Evolutionary conservation across 2,797 vertebrate genomes (phyloP).

Genomic region (Pseudomugil tenellus): DNA sequence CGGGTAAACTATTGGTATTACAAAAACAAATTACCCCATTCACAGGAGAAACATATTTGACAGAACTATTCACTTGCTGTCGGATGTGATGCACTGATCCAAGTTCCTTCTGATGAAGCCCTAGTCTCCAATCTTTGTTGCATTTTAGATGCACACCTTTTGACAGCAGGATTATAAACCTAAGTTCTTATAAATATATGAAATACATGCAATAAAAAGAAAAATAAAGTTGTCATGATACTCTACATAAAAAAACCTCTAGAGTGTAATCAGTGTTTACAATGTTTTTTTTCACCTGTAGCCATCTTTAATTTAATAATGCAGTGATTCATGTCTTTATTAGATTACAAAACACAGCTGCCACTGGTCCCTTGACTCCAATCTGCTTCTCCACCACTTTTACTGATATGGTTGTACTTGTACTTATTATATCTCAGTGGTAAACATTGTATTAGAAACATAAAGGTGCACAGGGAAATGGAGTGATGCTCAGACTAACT

Average conservation of each 20-base stretch:
- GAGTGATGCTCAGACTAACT: constrained; percentile 36
- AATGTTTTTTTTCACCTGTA: neutral
- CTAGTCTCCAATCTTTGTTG: neutral
- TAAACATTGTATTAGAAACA: constrained; percentile 1
- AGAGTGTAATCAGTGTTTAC: neutral
- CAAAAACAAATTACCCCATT: constrained; percentile 8
- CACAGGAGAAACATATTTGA: neutral
- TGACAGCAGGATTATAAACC: neutral
- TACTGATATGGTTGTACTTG: constrained; percentile 22
- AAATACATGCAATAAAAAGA: no score
- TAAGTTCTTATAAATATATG: neutral
- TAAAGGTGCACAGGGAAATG: constrained; percentile 27
- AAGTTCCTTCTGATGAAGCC: neutral
- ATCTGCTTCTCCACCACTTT: constrained; percentile 18
- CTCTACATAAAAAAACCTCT: no score
- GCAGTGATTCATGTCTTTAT: constrained; percentile 23
- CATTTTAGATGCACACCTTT: neutral
- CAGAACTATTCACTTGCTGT: constrained; percentile 6
- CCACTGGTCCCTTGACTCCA: constrained; percentile 35
- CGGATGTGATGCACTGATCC: constrained; percentile 14
- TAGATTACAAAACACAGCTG: constrained; percentile 21
- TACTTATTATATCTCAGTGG: constrained; percentile 7
- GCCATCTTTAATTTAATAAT: constrained; percentile 18
- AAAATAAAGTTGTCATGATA: no score
- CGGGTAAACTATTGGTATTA: no score